Evolutionary conservation across 2,113 vertebrate genomes (phyloP), one percentile per base, ranked within the genome.

Genomic region (Sturnira hondurensis): DNA sequence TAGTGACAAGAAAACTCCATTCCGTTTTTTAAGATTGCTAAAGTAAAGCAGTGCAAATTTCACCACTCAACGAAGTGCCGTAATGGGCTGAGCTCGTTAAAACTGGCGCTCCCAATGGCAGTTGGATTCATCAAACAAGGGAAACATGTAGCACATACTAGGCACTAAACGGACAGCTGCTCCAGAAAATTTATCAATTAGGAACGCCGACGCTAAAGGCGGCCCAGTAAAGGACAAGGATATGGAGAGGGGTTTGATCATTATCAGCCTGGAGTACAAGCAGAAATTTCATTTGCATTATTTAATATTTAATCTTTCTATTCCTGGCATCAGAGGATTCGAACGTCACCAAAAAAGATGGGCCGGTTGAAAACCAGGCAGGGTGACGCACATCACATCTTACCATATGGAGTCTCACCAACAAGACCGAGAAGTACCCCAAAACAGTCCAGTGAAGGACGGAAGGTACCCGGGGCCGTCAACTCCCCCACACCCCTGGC

Each of bases 391-490:
- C 85, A 1, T 1, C 50, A 76, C 93, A 61, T 67, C 76, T 82
- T 73, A 90, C 95, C 96, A 94, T 96, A 97, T 68, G 96, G 95
- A 78, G 22, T 41, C 56, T 22, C 91, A 54, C 15, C 65, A 33
- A 52, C 47, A 15, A 41, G 15, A 89, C 56, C 41, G 4, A 45
- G n/a, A 41, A 86, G 56, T 31, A 19, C 58, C 91, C 45, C 36
- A 38, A 41, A 14, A 52, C 89, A 24, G 19, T 33, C 38, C 36
- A 12, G 38, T 0, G 61, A 73, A 41, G 5, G 14, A 17, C 47
- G 41, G 28, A 52, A 54, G 54, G 54, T 61, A 17, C 63, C 43
- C 20, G 9, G 7, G 38, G 65, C 76, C 9, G 16, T 41, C 19
- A 31, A 54, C 61, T 77, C 36, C 33, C 84, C 52, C 14, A 10